These are phyloP conservation scores for Gonioctena quinquepunctata DNA, from an alignment of 1,140 invertebrate species.

Conservation along the genomic window DNA sequence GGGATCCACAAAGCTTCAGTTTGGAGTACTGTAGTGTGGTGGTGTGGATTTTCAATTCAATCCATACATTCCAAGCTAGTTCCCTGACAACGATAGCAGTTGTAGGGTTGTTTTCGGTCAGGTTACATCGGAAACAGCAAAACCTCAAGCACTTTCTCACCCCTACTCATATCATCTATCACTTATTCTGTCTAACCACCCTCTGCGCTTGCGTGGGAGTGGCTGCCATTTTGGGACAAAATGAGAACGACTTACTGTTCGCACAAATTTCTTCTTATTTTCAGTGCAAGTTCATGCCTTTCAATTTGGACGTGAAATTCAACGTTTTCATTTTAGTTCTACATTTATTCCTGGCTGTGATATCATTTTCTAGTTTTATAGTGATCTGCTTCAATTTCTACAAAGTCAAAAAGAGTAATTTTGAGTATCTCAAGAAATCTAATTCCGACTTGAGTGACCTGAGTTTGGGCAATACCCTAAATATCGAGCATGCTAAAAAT, in stretches of 20 bases:
- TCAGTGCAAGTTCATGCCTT: slow-evolving; percentile 56
- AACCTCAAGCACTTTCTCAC: slow-evolving; percentile 58
- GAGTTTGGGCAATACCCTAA: slow-evolving; percentile 39
- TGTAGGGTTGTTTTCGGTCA: slow-evolving; percentile 57
- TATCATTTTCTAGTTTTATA: slow-evolving; percentile 49
- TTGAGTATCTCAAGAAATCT: slow-evolving; percentile 52
- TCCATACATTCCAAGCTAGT: slow-evolving; percentile 61
- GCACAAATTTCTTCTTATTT: slow-evolving; percentile 23
- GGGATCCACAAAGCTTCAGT: slow-evolving; percentile 41
- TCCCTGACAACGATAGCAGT: slow-evolving; percentile 60
- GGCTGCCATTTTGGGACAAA: slow-evolving; percentile 55
- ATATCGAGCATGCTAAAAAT: slow-evolving; percentile 31
- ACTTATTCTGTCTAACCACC: slow-evolving; percentile 59
- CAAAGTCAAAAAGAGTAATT: slow-evolving; percentile 35
- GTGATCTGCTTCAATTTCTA: slow-evolving; percentile 44
- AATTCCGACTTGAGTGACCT: slow-evolving; percentile 47
- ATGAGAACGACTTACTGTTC: slow-evolving; percentile 24
- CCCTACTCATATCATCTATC: slow-evolving; percentile 60
- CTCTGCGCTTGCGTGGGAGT: slow-evolving; percentile 59
- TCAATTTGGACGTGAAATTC: slow-evolving; percentile 57
- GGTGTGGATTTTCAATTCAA: slow-evolving; percentile 59
- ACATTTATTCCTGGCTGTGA: slow-evolving; percentile 55
- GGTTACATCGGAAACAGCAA: slow-evolving; percentile 58
- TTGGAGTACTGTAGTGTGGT: slow-evolving; percentile 56
- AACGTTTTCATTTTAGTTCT: slow-evolving; percentile 59